Base-by-base conservation (phyloP, 2,113 vertebrate species). In the Struthio camelus region DNA sequence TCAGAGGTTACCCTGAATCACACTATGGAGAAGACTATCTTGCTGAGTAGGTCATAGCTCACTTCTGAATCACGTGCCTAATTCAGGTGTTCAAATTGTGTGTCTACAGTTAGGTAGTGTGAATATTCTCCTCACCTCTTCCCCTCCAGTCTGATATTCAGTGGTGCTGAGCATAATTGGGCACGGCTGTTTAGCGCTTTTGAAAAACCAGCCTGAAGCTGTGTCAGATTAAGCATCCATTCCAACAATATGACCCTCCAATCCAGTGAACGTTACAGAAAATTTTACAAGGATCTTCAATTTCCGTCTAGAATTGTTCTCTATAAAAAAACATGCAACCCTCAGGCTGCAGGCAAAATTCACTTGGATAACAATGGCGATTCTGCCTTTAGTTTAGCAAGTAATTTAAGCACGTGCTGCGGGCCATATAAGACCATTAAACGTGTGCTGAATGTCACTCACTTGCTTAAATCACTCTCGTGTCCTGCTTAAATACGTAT, bases 11-110 rank as follows among this genome's bases (percentile, higher is more conserved):
- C 24, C 42, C 72, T 73, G 67, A 42, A 22, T n/a, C 38, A 22
- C 3, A 1, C 4, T 24, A 0, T 0, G 0, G 51, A 79, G 22
- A 32, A 85, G 14, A 4, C 28, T 14, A 11, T 72, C 66, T 53
- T n/a, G 5, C 1, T 59, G 0, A 19, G 22, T 30, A 12, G 0
- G 2, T 0, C 5, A 17, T 17, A n/a, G 32, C 67, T 84, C 32
- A 14, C 11, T 14, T 50, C 36, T 27, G 30, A 92, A 17, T 34
- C 65, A 23, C 6, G 4, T 2, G 8, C 32, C 62, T n/a, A 10
- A 24, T 40, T 42, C 70, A 51, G 76, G 28, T 0, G 0, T n/a
- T 36, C 42, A 23, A 32, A 50, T 62, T 7, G 14, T 27, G 3
- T 6, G 11, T 32, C 58, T 59, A 0, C 18, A 72, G 10, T n/a